phyloP scores from a whole-genome alignment of 2,113 vertebrate genomes.

The Marmota monax region DNA sequence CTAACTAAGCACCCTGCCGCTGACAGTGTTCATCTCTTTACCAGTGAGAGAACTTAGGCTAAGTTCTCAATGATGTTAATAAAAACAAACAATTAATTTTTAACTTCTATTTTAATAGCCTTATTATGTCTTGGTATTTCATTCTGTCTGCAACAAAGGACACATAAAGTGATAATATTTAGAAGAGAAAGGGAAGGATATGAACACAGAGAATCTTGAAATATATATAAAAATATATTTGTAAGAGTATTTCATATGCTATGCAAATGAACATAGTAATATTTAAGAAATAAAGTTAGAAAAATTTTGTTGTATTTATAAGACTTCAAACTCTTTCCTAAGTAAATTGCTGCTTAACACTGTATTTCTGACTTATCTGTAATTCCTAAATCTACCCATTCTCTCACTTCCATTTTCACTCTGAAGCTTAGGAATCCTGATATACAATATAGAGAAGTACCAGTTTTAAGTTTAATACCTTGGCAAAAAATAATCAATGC shows the following conservation, averaged over 20 bases:
- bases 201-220: background rate
- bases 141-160: background rate
- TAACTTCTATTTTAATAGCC: background rate
- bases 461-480: too few species aligned
- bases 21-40: background rate
- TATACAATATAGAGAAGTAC: too few species aligned
- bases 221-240: background rate
- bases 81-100: background rate
- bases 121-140: background rate
- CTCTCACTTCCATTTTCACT: too few species aligned
- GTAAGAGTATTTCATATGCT: background rate
- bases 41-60: background rate
- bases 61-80: background rate
- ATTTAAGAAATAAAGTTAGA: slow-evolving; percentile 18
- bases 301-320: background rate
- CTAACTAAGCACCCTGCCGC: too few species aligned
- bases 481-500: too few species aligned
- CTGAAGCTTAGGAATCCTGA: too few species aligned
- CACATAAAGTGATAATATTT: background rate
- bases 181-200: background rate
- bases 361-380: too few species aligned
- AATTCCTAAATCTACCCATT: too few species aligned
- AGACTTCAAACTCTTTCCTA: background rate
- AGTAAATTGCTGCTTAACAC: background rate
- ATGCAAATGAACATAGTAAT: background rate